phyloP scores from a whole-genome alignment of 2,113 vertebrate species.

The Triplophysa siluroides region DNA sequence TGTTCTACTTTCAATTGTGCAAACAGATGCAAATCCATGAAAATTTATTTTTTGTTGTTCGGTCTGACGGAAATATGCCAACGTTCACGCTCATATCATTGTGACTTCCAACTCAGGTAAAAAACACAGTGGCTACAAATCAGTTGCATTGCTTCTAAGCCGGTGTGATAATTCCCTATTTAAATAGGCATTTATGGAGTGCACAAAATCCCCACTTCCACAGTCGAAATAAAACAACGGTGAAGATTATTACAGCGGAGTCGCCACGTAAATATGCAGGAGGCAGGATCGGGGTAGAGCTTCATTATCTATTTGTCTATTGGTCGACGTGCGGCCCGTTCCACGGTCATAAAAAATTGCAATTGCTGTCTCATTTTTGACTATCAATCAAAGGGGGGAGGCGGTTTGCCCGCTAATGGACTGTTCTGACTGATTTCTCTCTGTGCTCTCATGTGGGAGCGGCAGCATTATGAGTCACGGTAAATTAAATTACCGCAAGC shows the following conservation, averaged over 20 bases:
- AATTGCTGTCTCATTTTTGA: slow-evolving; percentile 44
- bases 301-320: slow-evolving; percentile 46
- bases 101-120: background rate
- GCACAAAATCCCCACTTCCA: slow-evolving; percentile 5
- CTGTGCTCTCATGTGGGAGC: slow-evolving; percentile 60
- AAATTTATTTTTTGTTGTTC: background rate
- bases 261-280: slow-evolving; percentile 4
- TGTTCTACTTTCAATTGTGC: background rate
- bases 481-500: slow-evolving; percentile 69
- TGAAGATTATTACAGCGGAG: slow-evolving; percentile 32
- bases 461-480: slow-evolving; percentile 62
- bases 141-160: slow-evolving; percentile 18
- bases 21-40: background rate
- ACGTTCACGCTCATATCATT: background rate
- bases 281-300: slow-evolving; percentile 18
- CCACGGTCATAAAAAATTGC: slow-evolving; percentile 33
- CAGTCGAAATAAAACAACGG: slow-evolving; percentile 25
- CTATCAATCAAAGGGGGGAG: slow-evolving; percentile 63
- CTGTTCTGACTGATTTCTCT: slow-evolving; percentile 56
- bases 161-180: background rate
- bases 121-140: background rate
- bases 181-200: slow-evolving; percentile 17
- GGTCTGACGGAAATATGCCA: background rate
- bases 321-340: slow-evolving; percentile 1
- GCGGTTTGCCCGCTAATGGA: slow-evolving; percentile 64